Conservation (phyloP, 2,797 vertebrate genomes). For the Salmo trutta region DNA sequence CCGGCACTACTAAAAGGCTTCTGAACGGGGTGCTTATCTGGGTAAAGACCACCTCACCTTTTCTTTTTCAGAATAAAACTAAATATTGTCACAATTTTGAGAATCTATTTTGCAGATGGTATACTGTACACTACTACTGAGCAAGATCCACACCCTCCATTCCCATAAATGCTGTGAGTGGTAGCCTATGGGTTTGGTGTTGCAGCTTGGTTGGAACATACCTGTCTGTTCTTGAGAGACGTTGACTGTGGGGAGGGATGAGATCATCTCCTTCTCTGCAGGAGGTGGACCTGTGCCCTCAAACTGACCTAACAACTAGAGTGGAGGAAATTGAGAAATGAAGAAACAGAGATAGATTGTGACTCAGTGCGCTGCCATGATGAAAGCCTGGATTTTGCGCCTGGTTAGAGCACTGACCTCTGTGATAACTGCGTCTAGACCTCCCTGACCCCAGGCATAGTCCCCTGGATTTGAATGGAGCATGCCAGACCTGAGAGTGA, state of each 20-base stretch:
- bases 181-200: background rate
- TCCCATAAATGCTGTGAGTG: background rate
- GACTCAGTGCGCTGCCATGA: background rate
- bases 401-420: slow-evolving; percentile 79
- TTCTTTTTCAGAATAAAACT: slow-evolving; percentile 49
- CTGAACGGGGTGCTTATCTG: slow-evolving; percentile 77
- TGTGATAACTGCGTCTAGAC: slow-evolving; percentile 88
- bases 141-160: slow-evolving; percentile 57
- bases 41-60: background rate
- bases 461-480: slow-evolving; percentile 90
- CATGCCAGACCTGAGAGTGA: slow-evolving; percentile 78
- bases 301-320: slow-evolving; percentile 85
- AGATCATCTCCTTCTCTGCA: slow-evolving; percentile 88
- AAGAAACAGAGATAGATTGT: background rate
- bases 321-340: background rate
- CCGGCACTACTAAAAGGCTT: slow-evolving; percentile 33
- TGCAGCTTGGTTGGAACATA: slow-evolving; percentile 37
- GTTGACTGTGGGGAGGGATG: slow-evolving; percentile 85
- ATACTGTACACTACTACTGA: slow-evolving; percentile 63
- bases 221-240: slow-evolving; percentile 86
- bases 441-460: slow-evolving; percentile 93
- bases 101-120: background rate
- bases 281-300: slow-evolving; percentile 87
- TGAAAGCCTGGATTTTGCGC: background rate
- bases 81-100: slow-evolving; percentile 33